phyloP scores from a whole-genome alignment of 2,888 invertebrate species.

The Synanthedon tipuliformis region DNA sequence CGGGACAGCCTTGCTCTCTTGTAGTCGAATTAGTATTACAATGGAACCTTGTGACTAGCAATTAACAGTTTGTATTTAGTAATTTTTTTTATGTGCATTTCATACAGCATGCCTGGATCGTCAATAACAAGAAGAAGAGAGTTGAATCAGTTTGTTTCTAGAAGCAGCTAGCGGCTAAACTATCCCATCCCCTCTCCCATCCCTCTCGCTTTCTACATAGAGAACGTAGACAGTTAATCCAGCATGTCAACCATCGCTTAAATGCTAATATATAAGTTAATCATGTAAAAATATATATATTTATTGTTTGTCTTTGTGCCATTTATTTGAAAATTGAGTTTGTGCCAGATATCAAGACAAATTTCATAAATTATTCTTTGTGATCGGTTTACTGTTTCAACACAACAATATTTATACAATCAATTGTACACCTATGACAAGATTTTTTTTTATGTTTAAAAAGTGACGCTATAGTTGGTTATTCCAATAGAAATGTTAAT shows the following conservation, averaged over 20 bases:
- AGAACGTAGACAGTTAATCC: conserved; percentile 12
- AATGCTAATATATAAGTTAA: conserved; percentile 28
- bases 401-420: too few species aligned
- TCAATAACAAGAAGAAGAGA: conserved; percentile 46
- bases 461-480: too few species aligned
- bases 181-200: conserved; percentile 19
- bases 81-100: conserved; percentile 40
- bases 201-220: conserved; percentile 23
- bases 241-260: conserved; percentile 37
- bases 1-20: conserved; percentile 40
- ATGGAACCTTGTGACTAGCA: conserved; percentile 13
- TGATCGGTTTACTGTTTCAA: too few species aligned
- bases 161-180: conserved; percentile 16
- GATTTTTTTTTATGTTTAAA: too few species aligned
- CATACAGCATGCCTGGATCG: conserved; percentile 50
- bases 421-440: too few species aligned
- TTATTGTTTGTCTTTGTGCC: too few species aligned
- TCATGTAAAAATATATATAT: too few species aligned
- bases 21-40: conserved; percentile 55
- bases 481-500: too few species aligned
- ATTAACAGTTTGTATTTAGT: conserved; percentile 8
- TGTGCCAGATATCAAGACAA: too few species aligned
- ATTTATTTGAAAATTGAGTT: too few species aligned
- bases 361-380: too few species aligned
- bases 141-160: conserved; percentile 21